Base-by-base conservation (phyloP, 2,888 invertebrate genomes). In the Xanthorhoe designata region DNA sequence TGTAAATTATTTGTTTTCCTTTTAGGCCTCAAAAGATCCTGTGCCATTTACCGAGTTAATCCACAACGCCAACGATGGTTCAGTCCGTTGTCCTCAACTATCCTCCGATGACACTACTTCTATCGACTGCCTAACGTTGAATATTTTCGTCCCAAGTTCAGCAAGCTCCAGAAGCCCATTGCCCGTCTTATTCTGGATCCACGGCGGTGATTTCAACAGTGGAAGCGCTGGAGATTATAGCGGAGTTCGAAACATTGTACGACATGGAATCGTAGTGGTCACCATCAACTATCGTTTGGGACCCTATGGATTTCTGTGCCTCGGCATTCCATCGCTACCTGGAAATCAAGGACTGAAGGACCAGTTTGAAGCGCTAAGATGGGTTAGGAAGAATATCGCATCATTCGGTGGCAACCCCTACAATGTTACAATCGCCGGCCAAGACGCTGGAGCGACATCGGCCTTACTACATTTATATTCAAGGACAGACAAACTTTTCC, bases 81-180 rank as follows among this genome's bases (percentile, higher is more conserved):
- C 85, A 5, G 72, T 81, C n/a, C 82, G 78, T 72, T 92, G 92
- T 65, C 92, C 92, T 35, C 92, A 92, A 78, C 69, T 75, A 0
- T 69, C 76, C 7, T 66, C 72, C 9, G 71, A 73, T 61, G 68
- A 71, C 35, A 35, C 74, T 61, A 88, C 86, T 47, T 72, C 68
- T 35, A 86, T 95, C 66, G 95, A 95, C 79, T 96, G 96, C 69
- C 91, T 96, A 0, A 94, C 94, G 66, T 79, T 96, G 6, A 96
- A 96, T 79, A 94, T 96, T 0, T 91, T 85, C 67, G 89, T 90
- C 3, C 92, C 92, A 5, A 82, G 78, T 42, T 69, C 73, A 61
- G 92, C 93, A 1, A 87, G 87, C 60, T 78, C 83, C 4, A 76
- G 69, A 13, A 89, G 83, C 64, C 91, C 90, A 3, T 68, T 92